Base-by-base conservation (phyloP, 2,113 vertebrate species). In the Mustela nigripes region DNA sequence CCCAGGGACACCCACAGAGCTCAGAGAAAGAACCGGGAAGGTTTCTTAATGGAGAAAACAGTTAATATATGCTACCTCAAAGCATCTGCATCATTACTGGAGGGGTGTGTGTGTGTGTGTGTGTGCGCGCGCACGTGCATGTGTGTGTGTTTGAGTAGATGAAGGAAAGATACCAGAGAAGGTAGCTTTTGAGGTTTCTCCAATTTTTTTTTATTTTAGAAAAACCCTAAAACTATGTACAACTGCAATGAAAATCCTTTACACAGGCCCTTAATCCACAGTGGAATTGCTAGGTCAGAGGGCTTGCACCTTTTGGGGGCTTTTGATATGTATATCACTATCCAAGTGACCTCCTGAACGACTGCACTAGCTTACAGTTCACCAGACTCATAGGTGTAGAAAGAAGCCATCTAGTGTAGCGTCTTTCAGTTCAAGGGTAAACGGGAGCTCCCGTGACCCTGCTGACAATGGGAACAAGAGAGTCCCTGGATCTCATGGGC, bases 131-230 rank as follows among this genome's bases (percentile, higher is more conserved):
- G 33, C 42, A 11, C 76, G 16, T 65, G n/a, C 45, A 48, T 56
- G 31, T 76, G 22, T 87, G 31, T 94, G 58, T 45, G 15, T 53
- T 36, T 94, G 58, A 39, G 15, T 48, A 48, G 2, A 81, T 73
- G 88, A 86, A 33, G n/a, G 96, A 92, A 95, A 86, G 16, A 42
- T 71, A 5, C 28, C 79, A 93, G 42, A 63, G 14, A 45, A 90
- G 1, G 36, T 73, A 31, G 42, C 24, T 91, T 97, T 91, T 31
- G 33, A 84, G 18, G 16, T 80, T 36, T 71, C 65, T 92, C 48
- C 74, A 67, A 76, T 22, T 67, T 92, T 58, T 91, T 89, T 73
- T 42, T 42, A 50, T 86, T 78, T 22, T 82, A 78, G 79, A 79
- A 90, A 50, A 89, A n/a, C 73, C 92, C 14, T 92, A 42, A 12